These are phyloP conservation scores for Centropyge bicolor DNA, from an alignment of 2,797 vertebrate species.

Conservation along the genomic window DNA sequence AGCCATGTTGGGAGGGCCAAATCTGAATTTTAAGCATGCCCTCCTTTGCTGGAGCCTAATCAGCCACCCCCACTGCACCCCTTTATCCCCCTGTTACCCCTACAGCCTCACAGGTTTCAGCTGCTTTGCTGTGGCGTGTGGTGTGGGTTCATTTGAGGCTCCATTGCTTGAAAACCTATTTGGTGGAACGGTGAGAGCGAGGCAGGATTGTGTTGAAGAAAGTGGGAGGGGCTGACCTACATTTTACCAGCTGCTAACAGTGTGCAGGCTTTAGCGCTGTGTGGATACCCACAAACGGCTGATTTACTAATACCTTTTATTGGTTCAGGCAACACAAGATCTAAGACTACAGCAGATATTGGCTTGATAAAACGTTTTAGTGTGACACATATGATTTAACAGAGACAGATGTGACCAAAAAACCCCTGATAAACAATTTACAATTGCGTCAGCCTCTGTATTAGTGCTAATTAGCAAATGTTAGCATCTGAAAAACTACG, in stretches of 20 bases:
- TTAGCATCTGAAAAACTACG: background rate
- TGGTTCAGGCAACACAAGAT: slow-evolving; percentile 24
- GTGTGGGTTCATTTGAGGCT: slow-evolving; percentile 77
- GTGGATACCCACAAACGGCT: slow-evolving; percentile 41
- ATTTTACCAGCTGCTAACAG: slow-evolving; percentile 69
- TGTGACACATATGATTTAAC: background rate
- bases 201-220: slow-evolving; percentile 51
- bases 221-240: slow-evolving; percentile 83
- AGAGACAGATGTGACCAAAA: background rate
- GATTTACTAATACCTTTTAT: slow-evolving; percentile 59
- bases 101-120: slow-evolving; percentile 36
- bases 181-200: slow-evolving; percentile 33
- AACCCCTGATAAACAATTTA: too few relatives aligned
- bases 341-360: slow-evolving; percentile 11
- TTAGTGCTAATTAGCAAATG: background rate
- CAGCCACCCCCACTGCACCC: background rate
- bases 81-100: slow-evolving; percentile 34
- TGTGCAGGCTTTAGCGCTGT: slow-evolving; percentile 22
- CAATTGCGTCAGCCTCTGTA: background rate
- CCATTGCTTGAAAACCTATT: slow-evolving; percentile 59
- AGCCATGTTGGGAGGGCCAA: slow-evolving; percentile 56
- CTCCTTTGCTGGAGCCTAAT: slow-evolving; percentile 38
- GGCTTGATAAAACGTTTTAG: background rate
- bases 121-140: slow-evolving; percentile 54
- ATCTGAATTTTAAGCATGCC: slow-evolving; percentile 35